Base-by-base conservation (phyloP, 2,797 vertebrate species). In the Hippopotamyrus pictus region DNA sequence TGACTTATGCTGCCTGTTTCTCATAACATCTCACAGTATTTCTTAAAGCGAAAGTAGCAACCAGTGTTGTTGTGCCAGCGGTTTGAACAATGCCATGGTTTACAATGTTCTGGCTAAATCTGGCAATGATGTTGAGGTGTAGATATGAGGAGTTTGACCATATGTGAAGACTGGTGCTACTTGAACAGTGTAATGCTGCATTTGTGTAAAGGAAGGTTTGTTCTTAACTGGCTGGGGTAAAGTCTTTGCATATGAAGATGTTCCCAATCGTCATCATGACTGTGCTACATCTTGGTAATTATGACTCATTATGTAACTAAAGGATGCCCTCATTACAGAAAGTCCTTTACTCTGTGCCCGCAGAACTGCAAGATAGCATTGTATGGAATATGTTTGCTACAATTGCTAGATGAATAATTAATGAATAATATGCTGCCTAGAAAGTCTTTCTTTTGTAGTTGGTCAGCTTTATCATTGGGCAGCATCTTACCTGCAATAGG, bases 311-410 rank as follows among this genome's bases (percentile, higher is more conserved):
- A 79, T 79, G 37, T 44, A 79, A 79, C 37, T 79, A 44, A 79
- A 79, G 73, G 37, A 37, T 79, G 73, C 37, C 73, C 73, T 79
- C 73, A 79, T 79, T 79, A 79, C 73, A 79, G 73, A 79, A 79
- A 79, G 73, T 79, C 73, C 37, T 79, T 41, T 44, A 29, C 73
- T 79, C 73, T 79, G 73, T 44, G 44, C 37, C 37, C 3, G 7
- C 73, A 44, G 73, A 44, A 44, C 44, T 79, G 73, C 33, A 41
- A 79, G 29, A 44, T 41, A 41, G 37, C 73, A 37, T 41, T 69
- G 25, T 79, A 79, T 79, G 73, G 73, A 79, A 41, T 44, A 17
- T 37, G 33, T 79, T 37, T 41, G 73, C 41, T 41, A 41, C 41
- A 41, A 41, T 41, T 41, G 41, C 33, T 8, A 41, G 37, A 79